Evolutionary conservation across 2,113 vertebrate species (phyloP).

Genomic region (Chionomys nivalis): DNA sequence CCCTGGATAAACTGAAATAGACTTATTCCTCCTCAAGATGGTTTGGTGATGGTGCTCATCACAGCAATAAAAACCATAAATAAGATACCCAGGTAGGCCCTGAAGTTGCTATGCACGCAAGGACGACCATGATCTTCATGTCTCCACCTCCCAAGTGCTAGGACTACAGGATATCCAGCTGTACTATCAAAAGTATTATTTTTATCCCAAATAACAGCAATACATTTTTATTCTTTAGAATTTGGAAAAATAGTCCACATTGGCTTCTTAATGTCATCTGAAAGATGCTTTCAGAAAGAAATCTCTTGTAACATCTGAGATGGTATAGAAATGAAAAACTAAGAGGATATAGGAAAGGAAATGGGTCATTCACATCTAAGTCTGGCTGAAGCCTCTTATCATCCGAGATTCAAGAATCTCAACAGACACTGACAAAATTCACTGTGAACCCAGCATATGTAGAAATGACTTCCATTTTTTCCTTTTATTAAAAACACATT

Average conservation of each 20-base stretch:
- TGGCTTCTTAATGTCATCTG: neutral
- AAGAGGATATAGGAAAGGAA: neutral
- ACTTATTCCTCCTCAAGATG: neutral
- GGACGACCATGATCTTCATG: neutral
- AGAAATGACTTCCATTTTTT: neutral
- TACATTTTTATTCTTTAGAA: slow-evolving; percentile 19
- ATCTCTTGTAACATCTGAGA: neutral
- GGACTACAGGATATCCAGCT: neutral
- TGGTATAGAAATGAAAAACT: neutral
- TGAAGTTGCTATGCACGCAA: no score
- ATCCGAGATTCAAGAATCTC: neutral
- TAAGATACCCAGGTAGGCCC: neutral
- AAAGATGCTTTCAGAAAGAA: neutral
- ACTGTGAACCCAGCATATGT: neutral
- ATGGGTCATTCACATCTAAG: neutral
- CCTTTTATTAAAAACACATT: neutral
- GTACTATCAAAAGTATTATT: neutral
- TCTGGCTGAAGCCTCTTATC: neutral
- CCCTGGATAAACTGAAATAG: neutral
- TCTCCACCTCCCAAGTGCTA: neutral
- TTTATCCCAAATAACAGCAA: neutral
- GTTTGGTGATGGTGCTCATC: neutral
- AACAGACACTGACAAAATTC: neutral
- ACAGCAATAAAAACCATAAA: neutral
- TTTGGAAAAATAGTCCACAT: neutral